A percentile compares a stretch with the other conserved stretches of the same genome.
phyloP scores from a whole-genome alignment of 2,797 vertebrate genomes.

The Melanotaenia nigrans region DNA sequence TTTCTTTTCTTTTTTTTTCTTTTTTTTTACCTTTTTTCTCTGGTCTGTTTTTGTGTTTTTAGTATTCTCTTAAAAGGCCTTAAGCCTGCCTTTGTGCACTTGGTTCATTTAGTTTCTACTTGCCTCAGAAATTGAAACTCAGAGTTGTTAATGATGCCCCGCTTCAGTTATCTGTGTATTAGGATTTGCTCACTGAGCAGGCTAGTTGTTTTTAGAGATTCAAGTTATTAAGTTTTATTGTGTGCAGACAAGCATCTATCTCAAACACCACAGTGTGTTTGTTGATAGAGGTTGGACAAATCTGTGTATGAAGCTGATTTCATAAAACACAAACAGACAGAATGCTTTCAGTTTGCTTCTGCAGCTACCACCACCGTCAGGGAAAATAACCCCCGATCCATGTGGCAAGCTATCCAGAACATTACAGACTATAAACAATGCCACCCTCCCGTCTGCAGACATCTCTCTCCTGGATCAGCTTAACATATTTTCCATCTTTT shows the following conservation, averaged over 20 bases:
- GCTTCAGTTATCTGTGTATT: too few relatives aligned
- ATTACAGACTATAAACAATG: neutral
- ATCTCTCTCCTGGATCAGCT: neutral
- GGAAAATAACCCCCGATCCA: neutral
- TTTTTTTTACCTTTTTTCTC: neutral
- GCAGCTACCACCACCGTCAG: neutral
- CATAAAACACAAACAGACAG: too few relatives aligned
- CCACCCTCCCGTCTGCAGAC: neutral
- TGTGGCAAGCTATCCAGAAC: neutral
- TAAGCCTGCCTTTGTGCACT: too few relatives aligned
- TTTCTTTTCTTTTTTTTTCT: neutral
- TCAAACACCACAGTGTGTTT: too few relatives aligned
- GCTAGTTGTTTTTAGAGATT: too few relatives aligned
- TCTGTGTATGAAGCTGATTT: too few relatives aligned
- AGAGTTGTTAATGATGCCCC: too few relatives aligned
- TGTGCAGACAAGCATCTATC: too few relatives aligned
- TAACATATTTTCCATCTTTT: neutral
- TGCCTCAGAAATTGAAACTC: neutral
- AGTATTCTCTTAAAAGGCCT: neutral
- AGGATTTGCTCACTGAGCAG: too few relatives aligned
- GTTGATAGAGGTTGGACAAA: too few relatives aligned
- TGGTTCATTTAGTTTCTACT: neutral
- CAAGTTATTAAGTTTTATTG: too few relatives aligned
- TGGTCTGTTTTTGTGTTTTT: neutral
- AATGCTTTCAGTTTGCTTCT: too few relatives aligned